Evolutionary conservation across 2,888 invertebrate genomes (phyloP).

Genomic region (Heliconius ethilla): DNA sequence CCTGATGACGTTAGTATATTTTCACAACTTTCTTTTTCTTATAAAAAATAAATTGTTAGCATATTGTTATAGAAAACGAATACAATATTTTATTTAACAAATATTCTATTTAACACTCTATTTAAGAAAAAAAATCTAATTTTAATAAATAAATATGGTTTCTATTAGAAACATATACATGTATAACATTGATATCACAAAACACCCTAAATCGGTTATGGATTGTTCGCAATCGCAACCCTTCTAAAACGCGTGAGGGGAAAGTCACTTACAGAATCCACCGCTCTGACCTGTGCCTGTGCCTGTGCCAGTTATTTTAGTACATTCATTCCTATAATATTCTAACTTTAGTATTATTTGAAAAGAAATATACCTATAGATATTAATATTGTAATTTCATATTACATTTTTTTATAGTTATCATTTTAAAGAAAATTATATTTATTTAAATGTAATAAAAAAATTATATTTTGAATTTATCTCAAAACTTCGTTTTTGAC

Average conservation of each 20-base stretch:
- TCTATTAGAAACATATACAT: neutral
- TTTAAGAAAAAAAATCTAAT: too few relatives aligned
- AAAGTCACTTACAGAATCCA: constrained; percentile 18
- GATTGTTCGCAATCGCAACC: constrained; percentile 18
- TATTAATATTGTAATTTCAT: neutral
- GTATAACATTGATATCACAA: neutral
- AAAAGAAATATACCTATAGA: neutral
- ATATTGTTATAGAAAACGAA: too few relatives aligned
- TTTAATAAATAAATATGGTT: neutral
- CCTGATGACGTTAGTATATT: too few relatives aligned
- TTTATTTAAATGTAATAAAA: too few relatives aligned
- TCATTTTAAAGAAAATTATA: too few relatives aligned
- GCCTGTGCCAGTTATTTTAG: neutral
- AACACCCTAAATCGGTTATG: constrained; percentile 20
- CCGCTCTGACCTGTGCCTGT: neutral
- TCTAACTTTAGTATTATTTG: neutral
- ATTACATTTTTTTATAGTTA: neutral
- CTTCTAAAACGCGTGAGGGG: constrained; percentile 21
- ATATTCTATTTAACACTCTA: too few relatives aligned
- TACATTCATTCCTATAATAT: neutral
- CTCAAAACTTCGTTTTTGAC: too few relatives aligned
- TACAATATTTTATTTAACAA: too few relatives aligned
- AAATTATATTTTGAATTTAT: too few relatives aligned
- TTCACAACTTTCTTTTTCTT: too few relatives aligned
- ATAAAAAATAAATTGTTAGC: too few relatives aligned